phyloP scores from a whole-genome alignment of 2,797 vertebrate genomes.

The Cirrhinus mrigala region DNA sequence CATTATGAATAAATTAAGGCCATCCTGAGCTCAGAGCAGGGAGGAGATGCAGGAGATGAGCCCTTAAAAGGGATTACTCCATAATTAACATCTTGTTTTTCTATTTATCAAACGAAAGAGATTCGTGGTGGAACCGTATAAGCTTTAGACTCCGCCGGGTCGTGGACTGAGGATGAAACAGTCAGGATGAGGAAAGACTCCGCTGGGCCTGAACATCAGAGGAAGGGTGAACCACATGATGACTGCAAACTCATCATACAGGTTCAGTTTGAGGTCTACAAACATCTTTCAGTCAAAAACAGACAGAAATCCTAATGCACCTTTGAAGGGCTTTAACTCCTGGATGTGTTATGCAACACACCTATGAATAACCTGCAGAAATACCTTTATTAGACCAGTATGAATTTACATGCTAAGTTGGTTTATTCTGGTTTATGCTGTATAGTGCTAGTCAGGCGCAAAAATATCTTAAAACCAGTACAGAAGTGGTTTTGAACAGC shows the following conservation, averaged over 20 bases:
- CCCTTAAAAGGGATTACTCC: conserved; percentile 27
- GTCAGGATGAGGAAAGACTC: not conserved
- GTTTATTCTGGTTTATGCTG: not conserved
- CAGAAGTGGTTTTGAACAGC: not conserved
- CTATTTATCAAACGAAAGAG: conserved; percentile 24
- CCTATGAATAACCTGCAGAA: not conserved
- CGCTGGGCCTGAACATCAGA: conserved; percentile 16
- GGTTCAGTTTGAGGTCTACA: conserved; percentile 10
- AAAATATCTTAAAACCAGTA: not conserved
- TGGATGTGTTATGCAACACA: not conserved
- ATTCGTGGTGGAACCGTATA: conserved; percentile 1
- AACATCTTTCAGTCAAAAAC: not conserved
- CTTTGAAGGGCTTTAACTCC: not conserved
- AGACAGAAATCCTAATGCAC: not conserved
- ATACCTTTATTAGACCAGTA: not conserved
- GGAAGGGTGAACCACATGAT: not conserved
- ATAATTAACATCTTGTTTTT: conserved; percentile 41
- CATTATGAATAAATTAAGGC: conserved; percentile 49
- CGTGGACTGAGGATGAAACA: not conserved
- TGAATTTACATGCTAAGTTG: not conserved
- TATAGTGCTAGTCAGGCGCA: not conserved
- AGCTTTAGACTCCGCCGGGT: not conserved
- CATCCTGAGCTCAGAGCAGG: conserved; percentile 18
- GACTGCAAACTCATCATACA: not conserved
- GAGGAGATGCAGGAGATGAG: conserved; percentile 29